These are phyloP conservation scores for Sphaeramia orbicularis DNA, from an alignment of 2,797 vertebrate species.

Conservation along the genomic window DNA sequence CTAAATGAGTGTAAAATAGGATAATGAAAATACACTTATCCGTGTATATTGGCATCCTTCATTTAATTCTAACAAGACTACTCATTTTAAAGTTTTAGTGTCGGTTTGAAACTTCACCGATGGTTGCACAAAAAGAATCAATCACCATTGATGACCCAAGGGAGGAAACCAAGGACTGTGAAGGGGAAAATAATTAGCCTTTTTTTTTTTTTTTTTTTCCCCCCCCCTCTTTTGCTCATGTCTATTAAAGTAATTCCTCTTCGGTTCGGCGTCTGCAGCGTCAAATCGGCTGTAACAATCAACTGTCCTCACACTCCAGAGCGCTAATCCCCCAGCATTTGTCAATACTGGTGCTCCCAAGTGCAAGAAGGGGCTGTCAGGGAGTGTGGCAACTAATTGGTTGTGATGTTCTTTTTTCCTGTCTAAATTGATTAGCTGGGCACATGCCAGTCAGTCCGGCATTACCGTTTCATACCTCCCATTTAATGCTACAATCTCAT, in stretches of 20 bases:
- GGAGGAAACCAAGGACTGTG: slow-evolving; percentile 67
- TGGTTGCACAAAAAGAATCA: slow-evolving; percentile 60
- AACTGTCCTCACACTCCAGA: slow-evolving; percentile 77
- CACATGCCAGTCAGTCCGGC: slow-evolving; percentile 42
- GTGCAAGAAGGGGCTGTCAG: slow-evolving; percentile 62
- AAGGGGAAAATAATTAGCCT: slow-evolving; percentile 77
- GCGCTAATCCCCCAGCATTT: slow-evolving; percentile 73
- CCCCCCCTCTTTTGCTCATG: slow-evolving; percentile 51
- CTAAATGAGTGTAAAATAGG: slow-evolving; percentile 3
- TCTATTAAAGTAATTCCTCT: slow-evolving; percentile 74
- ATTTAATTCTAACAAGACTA: slow-evolving; percentile 14
- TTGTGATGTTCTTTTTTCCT: slow-evolving; percentile 66
- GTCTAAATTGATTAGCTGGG: slow-evolving; percentile 73
- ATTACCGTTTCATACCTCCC: slow-evolving; percentile 10
- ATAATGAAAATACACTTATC: slow-evolving; percentile 17
- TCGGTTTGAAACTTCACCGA: slow-evolving; percentile 53
- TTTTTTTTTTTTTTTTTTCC: slow-evolving; percentile 14
- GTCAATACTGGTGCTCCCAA: slow-evolving; percentile 69
- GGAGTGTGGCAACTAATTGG: slow-evolving; percentile 74
- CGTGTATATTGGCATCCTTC: slow-evolving; percentile 3
- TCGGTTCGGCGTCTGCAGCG: slow-evolving; percentile 45
- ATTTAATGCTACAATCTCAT: slow-evolving; percentile 7
- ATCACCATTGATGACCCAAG: slow-evolving; percentile 66
- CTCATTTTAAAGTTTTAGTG: slow-evolving; percentile 55
- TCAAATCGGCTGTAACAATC: slow-evolving; percentile 80